A percentile compares a stretch with the other conserved stretches of the same genome.
Evolutionary conservation across 2,797 vertebrate species (phyloP).

Genomic region (Salarias fasciatus): DNA sequence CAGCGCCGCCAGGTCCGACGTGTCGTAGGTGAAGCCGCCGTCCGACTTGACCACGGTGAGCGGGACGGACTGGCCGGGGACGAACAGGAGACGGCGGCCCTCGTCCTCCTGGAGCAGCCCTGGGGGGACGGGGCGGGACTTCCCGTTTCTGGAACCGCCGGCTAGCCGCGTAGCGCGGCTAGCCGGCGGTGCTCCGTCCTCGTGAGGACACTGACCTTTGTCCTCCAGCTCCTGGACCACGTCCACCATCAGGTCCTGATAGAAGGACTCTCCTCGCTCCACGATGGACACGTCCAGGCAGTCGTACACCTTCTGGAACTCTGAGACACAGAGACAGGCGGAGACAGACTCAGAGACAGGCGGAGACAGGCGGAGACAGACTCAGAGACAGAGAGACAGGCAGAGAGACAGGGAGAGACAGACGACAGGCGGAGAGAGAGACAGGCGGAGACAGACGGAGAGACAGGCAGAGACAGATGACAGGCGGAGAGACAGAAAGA

Average conservation of each 20-base stretch:
- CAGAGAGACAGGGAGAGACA: too few relatives aligned
- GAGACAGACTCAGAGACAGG: too few relatives aligned
- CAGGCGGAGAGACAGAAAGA: too few relatives aligned
- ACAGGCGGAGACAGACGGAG: too few relatives aligned
- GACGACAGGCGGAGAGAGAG: too few relatives aligned
- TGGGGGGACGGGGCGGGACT: constrained; percentile 26
- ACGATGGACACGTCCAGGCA: constrained; percentile 87
- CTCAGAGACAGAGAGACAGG: too few relatives aligned
- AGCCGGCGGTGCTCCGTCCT: too few relatives aligned
- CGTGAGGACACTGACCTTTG: constrained; percentile 86
- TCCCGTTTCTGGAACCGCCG: too few relatives aligned
- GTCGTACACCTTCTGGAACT: constrained; percentile 94
- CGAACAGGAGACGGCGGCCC: constrained; percentile 92
- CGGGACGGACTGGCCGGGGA: constrained; percentile 88
- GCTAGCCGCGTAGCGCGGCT: too few relatives aligned
- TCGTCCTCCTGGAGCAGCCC: constrained; percentile 91
- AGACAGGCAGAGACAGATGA: too few relatives aligned
- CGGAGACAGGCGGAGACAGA: too few relatives aligned
- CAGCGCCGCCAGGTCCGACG: constrained; percentile 95
- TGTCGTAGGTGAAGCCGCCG: constrained; percentile 96
- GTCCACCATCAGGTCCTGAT: constrained; percentile 90
- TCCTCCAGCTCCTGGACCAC: constrained; percentile 91
- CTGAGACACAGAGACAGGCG: too few relatives aligned
- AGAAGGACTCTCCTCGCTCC: constrained; percentile 94
- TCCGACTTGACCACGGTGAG: constrained; percentile 95